Evolutionary conservation across 23 tunicate genomes (phyloP).

Genomic region (Oikopleura dioica): DNA sequence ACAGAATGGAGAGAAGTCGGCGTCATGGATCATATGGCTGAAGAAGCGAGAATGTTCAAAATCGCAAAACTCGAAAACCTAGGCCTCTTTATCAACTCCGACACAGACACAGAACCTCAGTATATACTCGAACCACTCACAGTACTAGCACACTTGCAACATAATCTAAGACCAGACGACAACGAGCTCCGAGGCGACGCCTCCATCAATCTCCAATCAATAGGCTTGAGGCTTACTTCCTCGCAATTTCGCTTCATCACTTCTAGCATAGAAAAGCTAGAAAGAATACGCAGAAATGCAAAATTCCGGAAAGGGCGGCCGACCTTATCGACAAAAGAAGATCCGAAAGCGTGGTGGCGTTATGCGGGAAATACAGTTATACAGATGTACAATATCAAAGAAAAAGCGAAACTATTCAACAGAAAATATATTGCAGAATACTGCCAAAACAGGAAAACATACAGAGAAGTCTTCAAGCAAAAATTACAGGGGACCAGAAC

Average conservation of each 20-base stretch:
- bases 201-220: not conserved
- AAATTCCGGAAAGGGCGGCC: not conserved
- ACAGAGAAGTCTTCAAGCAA: too few relatives aligned
- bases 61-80: not conserved
- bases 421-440: not conserved
- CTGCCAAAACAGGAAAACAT: too few relatives aligned
- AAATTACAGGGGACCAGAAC: too few relatives aligned
- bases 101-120: not conserved
- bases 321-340: not conserved
- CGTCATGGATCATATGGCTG: not conserved
- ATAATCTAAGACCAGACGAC: not conserved
- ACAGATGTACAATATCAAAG: not conserved
- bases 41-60: not conserved
- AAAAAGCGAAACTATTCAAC: not conserved
- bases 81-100: not conserved
- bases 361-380: not conserved
- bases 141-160: not conserved
- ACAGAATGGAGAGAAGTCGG: not conserved
- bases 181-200: not conserved
- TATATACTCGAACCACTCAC: not conserved
- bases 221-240: not conserved
- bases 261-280: not conserved
- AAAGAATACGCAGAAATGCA: not conserved
- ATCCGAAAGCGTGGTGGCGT: not conserved
- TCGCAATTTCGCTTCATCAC: not conserved